Evolutionary conservation across 1,140 invertebrate genomes (phyloP), one percentile per base, ranked within the genome.

Genomic region (Cotesia chilonis): DNA sequence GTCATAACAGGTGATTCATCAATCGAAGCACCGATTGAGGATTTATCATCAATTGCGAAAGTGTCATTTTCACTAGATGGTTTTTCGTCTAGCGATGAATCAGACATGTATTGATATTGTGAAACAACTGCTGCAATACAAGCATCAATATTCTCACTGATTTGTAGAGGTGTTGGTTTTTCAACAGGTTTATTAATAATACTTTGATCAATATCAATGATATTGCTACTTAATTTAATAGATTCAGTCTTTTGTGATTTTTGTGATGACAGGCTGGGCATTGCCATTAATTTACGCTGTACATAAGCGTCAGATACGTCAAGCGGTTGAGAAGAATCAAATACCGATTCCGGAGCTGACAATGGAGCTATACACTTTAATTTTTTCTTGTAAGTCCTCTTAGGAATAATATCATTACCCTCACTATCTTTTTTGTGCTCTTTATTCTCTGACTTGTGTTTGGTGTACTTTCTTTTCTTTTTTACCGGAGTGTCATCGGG

Each of bases 261-360:
- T 52, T 79, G 77, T 5, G 72, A 47, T 57, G 57, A 70, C 4
- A 84, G 36, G 72, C 82, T 81, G 4, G 80, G 76, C 81, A 81
- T 83, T 2, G 78, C 76, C 75, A 84, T 81, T 0, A 85, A 69
- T 70, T 85, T 78, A 14, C 84, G 67, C 35, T 85, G 82, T 0
- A 83, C 82, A 55, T 80, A 76, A 1, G 78, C 75, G 68, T 86
- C 82, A 0, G 83, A 84, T 0, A 84, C 80, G 71, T 86, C 84
- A 4, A 85, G 54, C 1, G 82, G 79, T 63, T 78, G 73, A 0
- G 59, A 55, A 0, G 71, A 28, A 67, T 75, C 64, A 55, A 82
- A 82, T 0, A 79, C 52, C 14, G 78, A 73, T 1, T 74, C 10
- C 60, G 28, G 28, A 28, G 28, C 28, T 28, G 28, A 28, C 28